Evolutionary conservation across 2,113 vertebrate genomes (phyloP).

Genomic region (Zingel zingel): DNA sequence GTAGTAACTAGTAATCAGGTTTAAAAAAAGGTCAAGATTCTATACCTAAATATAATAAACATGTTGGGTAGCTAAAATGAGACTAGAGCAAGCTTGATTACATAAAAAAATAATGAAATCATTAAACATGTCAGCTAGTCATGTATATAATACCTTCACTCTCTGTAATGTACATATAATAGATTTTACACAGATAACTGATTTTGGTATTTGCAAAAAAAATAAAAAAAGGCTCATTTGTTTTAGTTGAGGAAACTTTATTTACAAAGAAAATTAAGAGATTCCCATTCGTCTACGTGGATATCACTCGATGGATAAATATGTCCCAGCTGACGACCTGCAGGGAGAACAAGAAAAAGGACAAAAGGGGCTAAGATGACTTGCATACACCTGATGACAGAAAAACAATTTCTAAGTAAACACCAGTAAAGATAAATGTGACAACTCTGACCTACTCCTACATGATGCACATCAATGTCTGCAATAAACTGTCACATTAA

Average conservation of each 20-base stretch:
- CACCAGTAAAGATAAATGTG: slow-evolving; percentile 61
- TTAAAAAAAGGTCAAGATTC: neutral
- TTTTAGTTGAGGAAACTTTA: slow-evolving; percentile 79
- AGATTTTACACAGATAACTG: neutral
- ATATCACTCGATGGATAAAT: slow-evolving; percentile 70
- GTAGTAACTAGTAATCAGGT: neutral
- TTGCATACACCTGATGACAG: slow-evolving; percentile 51
- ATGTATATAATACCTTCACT: neutral
- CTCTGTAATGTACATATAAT: neutral
- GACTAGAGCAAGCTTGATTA: neutral
- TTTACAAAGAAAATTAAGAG: slow-evolving; percentile 84
- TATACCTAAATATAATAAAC: neutral
- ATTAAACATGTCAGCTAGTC: neutral
- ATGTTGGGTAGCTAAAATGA: neutral
- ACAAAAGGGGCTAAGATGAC: slow-evolving; percentile 42
- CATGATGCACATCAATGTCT: slow-evolving; percentile 58
- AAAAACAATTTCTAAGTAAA: slow-evolving; percentile 74
- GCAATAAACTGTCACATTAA: slow-evolving; percentile 68
- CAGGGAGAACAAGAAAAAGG: slow-evolving; percentile 47
- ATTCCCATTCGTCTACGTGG: slow-evolving; percentile 71
- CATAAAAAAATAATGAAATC: neutral
- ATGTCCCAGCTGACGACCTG: slow-evolving; percentile 77
- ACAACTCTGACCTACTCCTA: slow-evolving; percentile 43
- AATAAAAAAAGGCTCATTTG: neutral
- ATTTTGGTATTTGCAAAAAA: neutral